Percentiles rank a stretch among this genome's conserved stretches.
Conservation (phyloP, 2,797 vertebrate genomes). For the Crotalus adamanteus region DNA sequence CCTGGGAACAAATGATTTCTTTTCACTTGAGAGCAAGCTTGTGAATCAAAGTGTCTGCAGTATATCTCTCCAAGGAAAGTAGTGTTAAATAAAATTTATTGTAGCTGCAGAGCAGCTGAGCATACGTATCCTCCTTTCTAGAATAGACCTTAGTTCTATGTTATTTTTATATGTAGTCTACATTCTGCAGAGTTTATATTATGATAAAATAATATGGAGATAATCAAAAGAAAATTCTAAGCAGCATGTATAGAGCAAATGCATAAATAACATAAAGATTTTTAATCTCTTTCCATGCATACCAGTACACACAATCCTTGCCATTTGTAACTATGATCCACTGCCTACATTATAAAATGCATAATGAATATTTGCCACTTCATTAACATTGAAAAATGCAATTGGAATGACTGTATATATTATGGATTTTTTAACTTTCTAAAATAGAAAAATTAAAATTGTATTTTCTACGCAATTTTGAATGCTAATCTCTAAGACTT, state of each 20-base stretch:
- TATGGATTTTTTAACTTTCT: neutral
- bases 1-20: slow-evolving; percentile 50
- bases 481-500: neutral
- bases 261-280: neutral
- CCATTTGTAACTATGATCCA: neutral
- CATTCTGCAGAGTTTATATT: neutral
- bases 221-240: slow-evolving; percentile 11
- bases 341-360: neutral
- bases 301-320: neutral
- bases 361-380: neutral
- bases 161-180: slow-evolving; percentile 4
- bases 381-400: neutral
- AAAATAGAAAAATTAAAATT: neutral
- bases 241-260: neutral
- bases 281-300: neutral
- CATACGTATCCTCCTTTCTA: neutral
- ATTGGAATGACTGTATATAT: neutral
- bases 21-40: slow-evolving; percentile 52
- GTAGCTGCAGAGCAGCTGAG: slow-evolving; percentile 35
- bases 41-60: slow-evolving; percentile 57
- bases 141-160: neutral
- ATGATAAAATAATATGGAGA: neutral
- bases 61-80: slow-evolving; percentile 34
- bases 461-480: neutral
- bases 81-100: neutral